Evolutionary conservation across 2,888 invertebrate genomes (phyloP).

Genomic region (Polylopha cassiicola): DNA sequence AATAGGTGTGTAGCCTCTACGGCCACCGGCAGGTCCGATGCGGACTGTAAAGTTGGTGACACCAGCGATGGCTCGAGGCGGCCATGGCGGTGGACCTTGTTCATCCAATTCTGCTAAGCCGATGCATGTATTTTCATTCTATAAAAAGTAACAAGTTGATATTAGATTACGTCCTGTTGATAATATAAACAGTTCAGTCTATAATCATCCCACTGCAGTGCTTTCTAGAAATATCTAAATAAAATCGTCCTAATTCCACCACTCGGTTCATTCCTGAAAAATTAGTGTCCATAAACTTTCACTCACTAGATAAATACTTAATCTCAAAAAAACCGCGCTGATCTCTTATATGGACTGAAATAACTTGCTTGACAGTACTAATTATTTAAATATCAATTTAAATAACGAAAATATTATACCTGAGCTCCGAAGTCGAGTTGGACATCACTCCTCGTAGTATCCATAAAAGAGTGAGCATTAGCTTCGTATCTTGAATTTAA

Average conservation of each 20-base stretch:
- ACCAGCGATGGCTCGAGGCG: slow-evolving; percentile 79
- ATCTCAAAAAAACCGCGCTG: too few relatives aligned
- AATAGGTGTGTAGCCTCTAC: slow-evolving; percentile 86
- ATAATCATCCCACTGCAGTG: too few relatives aligned
- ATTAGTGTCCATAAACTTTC: too few relatives aligned
- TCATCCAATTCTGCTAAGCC: slow-evolving; percentile 80
- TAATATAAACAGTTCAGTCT: too few relatives aligned
- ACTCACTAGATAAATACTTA: too few relatives aligned
- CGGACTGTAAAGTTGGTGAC: slow-evolving; percentile 82
- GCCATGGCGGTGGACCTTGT: slow-evolving; percentile 82
- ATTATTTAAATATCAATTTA: too few relatives aligned
- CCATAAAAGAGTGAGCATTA: slow-evolving; percentile 86
- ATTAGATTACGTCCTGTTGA: too few relatives aligned
- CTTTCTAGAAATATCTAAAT: too few relatives aligned
- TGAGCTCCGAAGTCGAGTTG: slow-evolving; percentile 86
- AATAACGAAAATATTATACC: slow-evolving; percentile 55
- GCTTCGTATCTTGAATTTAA: slow-evolving; percentile 88
- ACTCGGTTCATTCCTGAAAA: too few relatives aligned
- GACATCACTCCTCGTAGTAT: slow-evolving; percentile 83
- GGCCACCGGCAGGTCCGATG: slow-evolving; percentile 91
- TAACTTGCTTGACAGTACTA: too few relatives aligned
- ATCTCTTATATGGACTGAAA: too few relatives aligned
- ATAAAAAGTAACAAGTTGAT: slow-evolving; percentile 3
- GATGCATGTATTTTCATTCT: slow-evolving; percentile 85
- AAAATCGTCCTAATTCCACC: too few relatives aligned